Percentiles rank a stretch among this genome's conserved stretches.
Evolutionary conservation across 2,888 invertebrate species (phyloP).

Genomic region (Ochlodes sylvanus): DNA sequence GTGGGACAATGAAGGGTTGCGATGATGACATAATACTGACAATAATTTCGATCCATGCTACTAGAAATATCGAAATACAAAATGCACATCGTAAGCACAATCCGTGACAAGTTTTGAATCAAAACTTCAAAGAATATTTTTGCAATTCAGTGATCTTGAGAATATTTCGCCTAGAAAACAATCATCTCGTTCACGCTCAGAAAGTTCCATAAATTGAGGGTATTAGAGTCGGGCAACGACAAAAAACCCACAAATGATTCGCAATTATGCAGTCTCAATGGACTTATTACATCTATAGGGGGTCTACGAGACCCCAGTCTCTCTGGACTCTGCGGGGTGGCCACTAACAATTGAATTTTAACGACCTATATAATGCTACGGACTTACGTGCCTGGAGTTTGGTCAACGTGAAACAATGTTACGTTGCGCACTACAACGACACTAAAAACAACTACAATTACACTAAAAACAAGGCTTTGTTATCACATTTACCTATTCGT

Average conservation of each 20-base stretch:
- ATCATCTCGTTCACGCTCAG: slow-evolving; percentile 33
- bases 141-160: neutral
- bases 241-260: slow-evolving; percentile 82
- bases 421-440: too few relatives aligned
- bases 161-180: slow-evolving; percentile 22
- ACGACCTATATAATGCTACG: slow-evolving; percentile 72
- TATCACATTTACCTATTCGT: too few relatives aligned
- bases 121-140: neutral
- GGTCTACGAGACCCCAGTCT: slow-evolving; percentile 46
- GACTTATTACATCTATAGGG: slow-evolving; percentile 80
- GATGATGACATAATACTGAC: too few relatives aligned
- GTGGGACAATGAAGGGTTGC: too few relatives aligned
- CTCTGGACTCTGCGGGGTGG: slow-evolving; percentile 63
- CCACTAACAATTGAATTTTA: slow-evolving; percentile 83
- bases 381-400: slow-evolving; percentile 54
- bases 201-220: slow-evolving; percentile 33
- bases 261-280: slow-evolving; percentile 83
- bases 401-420: slow-evolving; percentile 2
- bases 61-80: too few relatives aligned
- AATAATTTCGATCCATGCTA: too few relatives aligned
- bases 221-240: slow-evolving; percentile 42
- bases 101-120: neutral
- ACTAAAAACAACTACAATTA: too few relatives aligned
- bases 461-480: too few relatives aligned
- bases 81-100: neutral